Conservation (phyloP, 2,113 vertebrate genomes). For the Chaetodon auriga region DNA sequence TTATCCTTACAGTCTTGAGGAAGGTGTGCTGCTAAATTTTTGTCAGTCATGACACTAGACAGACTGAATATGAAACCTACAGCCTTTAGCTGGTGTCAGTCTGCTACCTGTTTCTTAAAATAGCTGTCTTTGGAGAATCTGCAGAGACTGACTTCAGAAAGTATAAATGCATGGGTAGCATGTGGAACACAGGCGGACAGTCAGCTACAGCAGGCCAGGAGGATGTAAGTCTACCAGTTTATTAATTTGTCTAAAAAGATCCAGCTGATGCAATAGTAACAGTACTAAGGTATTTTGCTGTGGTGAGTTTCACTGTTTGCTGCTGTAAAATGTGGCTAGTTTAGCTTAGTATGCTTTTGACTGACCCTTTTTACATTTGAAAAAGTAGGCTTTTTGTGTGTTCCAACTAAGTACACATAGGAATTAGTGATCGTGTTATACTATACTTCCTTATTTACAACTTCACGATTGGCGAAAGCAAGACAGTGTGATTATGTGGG, state of each 20-base stretch:
- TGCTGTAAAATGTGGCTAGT: not conserved
- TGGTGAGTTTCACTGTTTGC: not conserved
- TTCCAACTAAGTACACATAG: not conserved
- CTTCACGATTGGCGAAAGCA: no score
- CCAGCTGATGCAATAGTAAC: not conserved
- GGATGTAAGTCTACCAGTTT: not conserved
- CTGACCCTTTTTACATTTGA: not conserved
- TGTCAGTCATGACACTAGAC: conserved; percentile 3
- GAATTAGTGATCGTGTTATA: no score
- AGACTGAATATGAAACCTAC: not conserved
- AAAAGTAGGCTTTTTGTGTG: not conserved
- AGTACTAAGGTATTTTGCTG: not conserved
- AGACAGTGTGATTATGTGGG: no score
- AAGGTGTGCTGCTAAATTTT: conserved; percentile 1
- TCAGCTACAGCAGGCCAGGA: not conserved
- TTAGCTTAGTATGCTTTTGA: not conserved
- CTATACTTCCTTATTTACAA: no score
- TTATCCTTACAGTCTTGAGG: not conserved
- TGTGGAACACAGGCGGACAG: not conserved
- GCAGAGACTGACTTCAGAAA: not conserved
- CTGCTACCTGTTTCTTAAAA: conserved; percentile 12
- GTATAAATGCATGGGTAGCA: not conserved
- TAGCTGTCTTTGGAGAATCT: not conserved
- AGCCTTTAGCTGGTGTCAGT: not conserved
- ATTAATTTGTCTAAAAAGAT: not conserved